Base-by-base conservation (phyloP, 2,888 invertebrate genomes). In the Autographa gamma region DNA sequence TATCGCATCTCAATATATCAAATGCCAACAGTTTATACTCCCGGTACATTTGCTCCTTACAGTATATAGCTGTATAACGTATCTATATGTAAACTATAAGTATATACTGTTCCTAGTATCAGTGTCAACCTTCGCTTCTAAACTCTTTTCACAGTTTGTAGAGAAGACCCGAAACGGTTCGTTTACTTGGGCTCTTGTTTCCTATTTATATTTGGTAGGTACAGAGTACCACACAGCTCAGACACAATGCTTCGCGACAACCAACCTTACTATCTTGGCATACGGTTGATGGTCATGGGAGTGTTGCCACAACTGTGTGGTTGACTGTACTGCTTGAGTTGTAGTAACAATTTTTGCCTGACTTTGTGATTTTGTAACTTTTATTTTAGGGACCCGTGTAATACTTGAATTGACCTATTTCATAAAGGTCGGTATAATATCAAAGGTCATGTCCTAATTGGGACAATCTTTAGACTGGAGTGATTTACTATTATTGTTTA, bases 151-250 rank as follows among this genome's bases (percentile, higher is more conserved):
- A 18, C 61, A 31, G 43, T 78, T 67, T 48, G 63, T 66, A 60
- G 62, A 60, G 25, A 34, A 31, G 41, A 31, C n/a, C 31, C 34
- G 67, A 16, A 56, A 59, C 65, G 71, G 71, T 80, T 80, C 66
- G 77, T 80, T 80, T 76, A 80, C 63, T 80, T 41, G 54, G 19
- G 60, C 56, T 56, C 66, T 76, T 34, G 34, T 54, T 41, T 58
- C 63, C 56, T 80, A 63, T 80, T 68, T 76, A 80, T 68, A 66
- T 80, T 80, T 3, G 43, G 14, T 43, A 16, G 2, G 48, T 48
- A 48, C 48, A n/a, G 6, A 0, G n/a, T 48, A 48, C 48, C 48
- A 48, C 48, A 48, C 16, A 8, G 6, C n/a, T 14, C 6, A 8
- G 2, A 6, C 5, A 6, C 6, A 48, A 48, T 4, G 0, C 14